A percentile compares a stretch with the other conserved stretches of the same genome.
These are phyloP conservation scores for Cossypha dichroa DNA, from an alignment of 2,797 vertebrate species.

Conservation along the genomic window DNA sequence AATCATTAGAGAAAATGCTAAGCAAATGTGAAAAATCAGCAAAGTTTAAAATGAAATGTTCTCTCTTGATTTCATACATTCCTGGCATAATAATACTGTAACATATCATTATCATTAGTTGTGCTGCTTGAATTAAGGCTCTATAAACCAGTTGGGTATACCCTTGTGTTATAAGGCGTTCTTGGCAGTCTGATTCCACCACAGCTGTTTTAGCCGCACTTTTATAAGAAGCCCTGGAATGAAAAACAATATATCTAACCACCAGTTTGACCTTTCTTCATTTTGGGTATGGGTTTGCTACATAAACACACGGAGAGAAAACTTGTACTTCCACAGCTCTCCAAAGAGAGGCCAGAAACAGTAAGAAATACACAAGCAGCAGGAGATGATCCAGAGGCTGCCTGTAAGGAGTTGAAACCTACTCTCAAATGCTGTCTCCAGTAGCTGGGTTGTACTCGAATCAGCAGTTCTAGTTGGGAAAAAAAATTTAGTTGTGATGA, in stretches of 20 bases:
- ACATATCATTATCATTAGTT: constrained; percentile 57
- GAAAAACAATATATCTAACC: constrained; percentile 54
- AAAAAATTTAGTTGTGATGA: not conserved
- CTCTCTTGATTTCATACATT: constrained; percentile 67
- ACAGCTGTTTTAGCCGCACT: constrained; percentile 31
- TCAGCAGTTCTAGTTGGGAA: not conserved
- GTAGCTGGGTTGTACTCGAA: not conserved
- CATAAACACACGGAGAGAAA: not conserved
- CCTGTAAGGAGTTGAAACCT: not conserved
- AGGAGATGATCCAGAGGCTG: not conserved
- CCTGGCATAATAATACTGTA: constrained; percentile 59
- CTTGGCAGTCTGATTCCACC: constrained; percentile 11
- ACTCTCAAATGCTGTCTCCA: not conserved
- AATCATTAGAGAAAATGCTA: constrained; percentile 74
- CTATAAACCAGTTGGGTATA: constrained; percentile 38
- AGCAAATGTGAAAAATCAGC: constrained; percentile 79
- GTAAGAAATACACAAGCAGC: not conserved
- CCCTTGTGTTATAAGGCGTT: not conserved
- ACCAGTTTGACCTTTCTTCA: constrained; percentile 29
- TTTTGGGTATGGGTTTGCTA: not conserved
- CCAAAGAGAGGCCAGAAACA: not conserved
- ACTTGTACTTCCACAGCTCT: not conserved
- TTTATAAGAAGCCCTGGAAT: not conserved
- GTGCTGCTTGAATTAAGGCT: constrained; percentile 53
- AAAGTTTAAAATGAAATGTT: constrained; percentile 73